Evolutionary conservation across 2,113 vertebrate species (phyloP), one percentile per base, ranked within the genome.

Genomic region (Erythrolamprus reginae): DNA sequence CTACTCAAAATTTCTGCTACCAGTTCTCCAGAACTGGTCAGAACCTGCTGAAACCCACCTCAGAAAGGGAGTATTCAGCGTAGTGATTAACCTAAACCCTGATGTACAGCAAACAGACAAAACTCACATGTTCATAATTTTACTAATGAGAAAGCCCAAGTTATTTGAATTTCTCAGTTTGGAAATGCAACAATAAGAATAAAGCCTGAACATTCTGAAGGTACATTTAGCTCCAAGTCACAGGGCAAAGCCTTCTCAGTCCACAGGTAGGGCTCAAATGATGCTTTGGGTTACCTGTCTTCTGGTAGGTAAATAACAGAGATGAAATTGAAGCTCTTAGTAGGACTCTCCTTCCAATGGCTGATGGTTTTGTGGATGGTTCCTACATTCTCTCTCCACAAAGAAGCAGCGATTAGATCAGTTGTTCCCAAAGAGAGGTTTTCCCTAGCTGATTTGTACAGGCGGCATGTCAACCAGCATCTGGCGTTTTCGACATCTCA

Each of bases 211-310:
- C 52, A 26, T 52, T 1, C 33, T 48, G 65, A 90, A n/a, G 0
- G 0, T 28, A 38, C 0, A 33, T 24, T 24, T 26, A 88, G 45
- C 3, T 82, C 0, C 1, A 50, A 12, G 53, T 77, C 0, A 51
- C 15, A 77, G 42, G 19, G 0, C 51, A 28, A 84, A 85, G 8
- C 33, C 10, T 6, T 26, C n/a, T 84, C 52, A 33, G 42, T 6
- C 45, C 55, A 56, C 70, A 82, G 33, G 50, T 23, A 86, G 42
- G 10, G 21, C 15, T 17, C 4, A 48, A 82, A 47, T 1, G 1
- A 47, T 38, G 52, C n/a, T 48, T 86, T 7, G 42, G 28, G 13
- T 58, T 56, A 84, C 28, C 88, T 82, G 42, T 61, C 52, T 50
- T 9, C 82, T 77, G 38, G 24, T 28, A 19, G 38, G 17, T 89